These are phyloP conservation scores for Mercenaria mercenaria DNA, from an alignment of 1,140 invertebrate species.

Conservation along the genomic window DNA sequence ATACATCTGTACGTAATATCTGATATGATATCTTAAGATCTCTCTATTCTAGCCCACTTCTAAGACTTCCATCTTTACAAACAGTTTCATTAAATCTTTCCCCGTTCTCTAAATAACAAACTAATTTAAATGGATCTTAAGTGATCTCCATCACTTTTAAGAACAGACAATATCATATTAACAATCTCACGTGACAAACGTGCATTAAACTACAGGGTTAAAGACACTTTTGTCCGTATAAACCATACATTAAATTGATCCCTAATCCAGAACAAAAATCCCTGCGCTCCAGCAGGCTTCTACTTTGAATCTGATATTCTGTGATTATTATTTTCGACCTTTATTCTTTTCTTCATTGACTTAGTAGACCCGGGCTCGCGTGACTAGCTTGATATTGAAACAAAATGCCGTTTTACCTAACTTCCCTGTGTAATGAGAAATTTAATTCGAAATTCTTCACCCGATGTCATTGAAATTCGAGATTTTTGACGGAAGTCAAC, in stretches of 20 bases:
- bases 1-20: no score
- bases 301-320: slow-evolving; percentile 64
- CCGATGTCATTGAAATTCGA: background rate
- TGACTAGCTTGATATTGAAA: slow-evolving; percentile 1
- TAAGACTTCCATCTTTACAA: no score
- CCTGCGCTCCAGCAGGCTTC: background rate
- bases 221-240: slow-evolving; percentile 46
- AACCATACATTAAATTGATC: slow-evolving; percentile 17
- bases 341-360: slow-evolving; percentile 21
- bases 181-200: background rate
- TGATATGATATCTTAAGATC: no score
- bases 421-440: background rate
- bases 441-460: background rate
- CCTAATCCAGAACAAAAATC: slow-evolving; percentile 21
- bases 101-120: background rate
- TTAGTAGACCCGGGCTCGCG: slow-evolving; percentile 12
- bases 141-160: background rate
- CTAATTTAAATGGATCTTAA: slow-evolving; percentile 28
- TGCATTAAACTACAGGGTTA: slow-evolving; percentile 37
- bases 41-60: no score
- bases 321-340: slow-evolving; percentile 44
- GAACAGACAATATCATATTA: background rate
- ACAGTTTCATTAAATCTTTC: background rate
- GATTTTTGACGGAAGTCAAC: background rate
- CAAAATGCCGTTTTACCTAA: background rate